These are phyloP conservation scores for Ochlodes sylvanus DNA, from an alignment of 2,888 invertebrate genomes.

Conservation along the genomic window DNA sequence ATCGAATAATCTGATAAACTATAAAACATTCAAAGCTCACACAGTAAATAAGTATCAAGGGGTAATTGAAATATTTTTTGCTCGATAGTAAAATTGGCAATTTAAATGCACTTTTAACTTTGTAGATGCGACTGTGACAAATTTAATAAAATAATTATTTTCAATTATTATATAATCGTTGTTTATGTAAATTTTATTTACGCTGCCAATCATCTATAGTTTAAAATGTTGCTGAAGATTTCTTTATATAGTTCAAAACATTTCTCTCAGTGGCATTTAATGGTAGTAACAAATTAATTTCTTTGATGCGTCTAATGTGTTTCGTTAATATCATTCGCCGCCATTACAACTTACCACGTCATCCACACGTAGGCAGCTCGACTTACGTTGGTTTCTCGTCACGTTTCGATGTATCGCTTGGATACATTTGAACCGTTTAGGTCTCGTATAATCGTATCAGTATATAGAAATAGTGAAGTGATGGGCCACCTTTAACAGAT, in stretches of 20 bases:
- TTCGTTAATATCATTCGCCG: conserved; percentile 18
- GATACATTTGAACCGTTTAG: conserved; percentile 37
- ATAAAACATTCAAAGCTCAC: no score
- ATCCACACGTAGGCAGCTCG: conserved; percentile 1
- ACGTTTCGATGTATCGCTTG: conserved; percentile 28
- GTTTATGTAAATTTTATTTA: no score
- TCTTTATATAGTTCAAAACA: background rate
- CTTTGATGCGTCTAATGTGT: background rate
- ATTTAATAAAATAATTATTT: background rate
- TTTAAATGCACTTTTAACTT: conserved; percentile 3
- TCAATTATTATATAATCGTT: no score
- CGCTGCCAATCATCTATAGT: no score
- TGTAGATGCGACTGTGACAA: background rate
- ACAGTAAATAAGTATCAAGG: no score
- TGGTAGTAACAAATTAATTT: background rate
- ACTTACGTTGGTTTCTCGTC: conserved; percentile 18
- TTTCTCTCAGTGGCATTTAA: conserved; percentile 6
- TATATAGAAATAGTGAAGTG: conserved; percentile 37
- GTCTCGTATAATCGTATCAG: conserved; percentile 22
- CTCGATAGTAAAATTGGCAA: background rate
- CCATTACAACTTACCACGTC: conserved; percentile 21
- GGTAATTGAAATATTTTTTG: no score
- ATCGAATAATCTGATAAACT: no score
- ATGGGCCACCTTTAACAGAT: conserved; percentile 77
- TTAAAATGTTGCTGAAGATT: background rate